Conservation (phyloP, 2,888 invertebrate species). For the Caenorhabditis japonica region DNA sequence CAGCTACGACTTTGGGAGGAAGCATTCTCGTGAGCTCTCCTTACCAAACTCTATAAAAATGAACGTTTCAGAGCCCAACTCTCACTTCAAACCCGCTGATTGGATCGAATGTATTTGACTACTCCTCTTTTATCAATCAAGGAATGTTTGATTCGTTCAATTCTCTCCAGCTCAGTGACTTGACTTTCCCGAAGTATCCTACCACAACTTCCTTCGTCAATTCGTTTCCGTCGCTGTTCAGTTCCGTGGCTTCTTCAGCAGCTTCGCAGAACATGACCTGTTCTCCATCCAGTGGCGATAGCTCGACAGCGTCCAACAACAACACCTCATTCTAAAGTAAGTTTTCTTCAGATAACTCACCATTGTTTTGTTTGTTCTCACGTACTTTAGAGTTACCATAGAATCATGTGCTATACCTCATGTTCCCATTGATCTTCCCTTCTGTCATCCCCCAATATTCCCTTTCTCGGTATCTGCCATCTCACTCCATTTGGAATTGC, state of each 20-base stretch:
- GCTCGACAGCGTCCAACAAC: conserved; percentile 29
- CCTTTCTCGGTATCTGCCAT: conserved; percentile 37
- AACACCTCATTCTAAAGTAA: conserved; percentile 48
- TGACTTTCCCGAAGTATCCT: conserved; percentile 51
- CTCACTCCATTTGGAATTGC: conserved; percentile 33
- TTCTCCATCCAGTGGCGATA: conserved; percentile 15
- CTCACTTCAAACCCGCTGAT: conserved; percentile 25
- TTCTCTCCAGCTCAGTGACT: conserved; percentile 46
- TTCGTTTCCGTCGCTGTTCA: conserved; percentile 57
- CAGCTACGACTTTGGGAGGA: conserved; percentile 18
- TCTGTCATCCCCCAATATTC: conserved; percentile 2
- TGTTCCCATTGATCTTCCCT: conserved; percentile 28
- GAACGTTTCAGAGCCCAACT: conserved; percentile 45
- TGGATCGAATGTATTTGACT: conserved; percentile 39
- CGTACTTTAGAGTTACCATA: conserved; percentile 22
- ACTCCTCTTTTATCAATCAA: conserved; percentile 39
- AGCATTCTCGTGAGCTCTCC: conserved; percentile 19
- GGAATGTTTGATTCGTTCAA: conserved; percentile 52
- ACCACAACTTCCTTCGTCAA: conserved; percentile 57
- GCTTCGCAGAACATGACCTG: conserved; percentile 1
- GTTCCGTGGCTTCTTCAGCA: conserved; percentile 13
- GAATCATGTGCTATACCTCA: conserved; percentile 45
- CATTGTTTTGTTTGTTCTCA: conserved; percentile 45
- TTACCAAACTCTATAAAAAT: background rate
- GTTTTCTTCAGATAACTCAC: conserved; percentile 12